phyloP scores from a whole-genome alignment of 2,113 vertebrate species.

The Anoplopoma fimbria region DNA sequence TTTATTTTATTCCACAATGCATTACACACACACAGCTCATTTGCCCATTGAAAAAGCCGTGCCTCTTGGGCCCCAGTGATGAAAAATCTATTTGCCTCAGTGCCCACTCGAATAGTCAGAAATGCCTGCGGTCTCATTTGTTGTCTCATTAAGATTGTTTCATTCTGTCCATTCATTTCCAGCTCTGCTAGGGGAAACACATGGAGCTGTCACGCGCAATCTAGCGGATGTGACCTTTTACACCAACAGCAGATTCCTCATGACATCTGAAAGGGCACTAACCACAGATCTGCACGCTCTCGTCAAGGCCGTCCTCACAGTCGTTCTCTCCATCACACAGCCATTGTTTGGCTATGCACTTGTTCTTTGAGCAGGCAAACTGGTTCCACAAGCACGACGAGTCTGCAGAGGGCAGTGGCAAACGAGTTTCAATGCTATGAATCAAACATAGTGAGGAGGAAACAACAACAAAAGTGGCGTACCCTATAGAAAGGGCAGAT shows the following conservation, averaged over 20 bases:
- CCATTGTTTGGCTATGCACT: conserved; percentile 98
- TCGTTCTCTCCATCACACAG: conserved; percentile 96
- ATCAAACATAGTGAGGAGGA: conserved; percentile 62
- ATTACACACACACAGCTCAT: conserved; percentile 68
- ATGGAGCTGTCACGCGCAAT: background rate
- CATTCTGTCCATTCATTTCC: conserved; percentile 43
- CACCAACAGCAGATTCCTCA: conserved; percentile 3
- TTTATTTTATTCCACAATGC: conserved; percentile 66
- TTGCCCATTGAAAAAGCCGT: conserved; percentile 60
- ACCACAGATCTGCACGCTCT: conserved; percentile 93
- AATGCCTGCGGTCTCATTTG: conserved; percentile 59
- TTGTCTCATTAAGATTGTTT: conserved; percentile 68
- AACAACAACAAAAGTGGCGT: conserved; percentile 40
- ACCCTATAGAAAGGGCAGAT: conserved; percentile 32
- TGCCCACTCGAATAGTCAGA: conserved; percentile 61
- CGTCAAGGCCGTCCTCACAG: conserved; percentile 93
- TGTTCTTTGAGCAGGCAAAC: conserved; percentile 95
- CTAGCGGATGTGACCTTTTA: conserved; percentile 36
- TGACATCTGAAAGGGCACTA: conserved; percentile 54
- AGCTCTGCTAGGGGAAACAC: conserved; percentile 22
- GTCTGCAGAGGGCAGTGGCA: conserved; percentile 81
- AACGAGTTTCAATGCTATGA: conserved; percentile 58
- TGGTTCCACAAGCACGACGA: conserved; percentile 97
- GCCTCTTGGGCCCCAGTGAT: conserved; percentile 57
- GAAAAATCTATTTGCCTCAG: conserved; percentile 72